phyloP scores from a whole-genome alignment of 2,888 invertebrate species.

The Leptopilina myrica region DNA sequence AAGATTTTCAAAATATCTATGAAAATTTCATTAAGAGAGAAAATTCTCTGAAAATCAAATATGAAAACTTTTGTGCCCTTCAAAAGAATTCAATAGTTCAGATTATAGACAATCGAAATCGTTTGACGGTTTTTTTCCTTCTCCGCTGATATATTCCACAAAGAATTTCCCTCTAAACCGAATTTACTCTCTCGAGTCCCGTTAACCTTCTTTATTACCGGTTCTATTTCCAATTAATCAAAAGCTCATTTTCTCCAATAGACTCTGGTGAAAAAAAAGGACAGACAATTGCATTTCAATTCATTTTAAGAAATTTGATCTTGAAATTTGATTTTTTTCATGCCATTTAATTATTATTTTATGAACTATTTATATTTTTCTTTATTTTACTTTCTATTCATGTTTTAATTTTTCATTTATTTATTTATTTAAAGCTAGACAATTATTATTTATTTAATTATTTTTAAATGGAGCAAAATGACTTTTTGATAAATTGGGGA shows the following conservation, averaged over 20 bases:
- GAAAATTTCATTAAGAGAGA: not conserved
- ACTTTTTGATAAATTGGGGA: not conserved
- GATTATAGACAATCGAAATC: not conserved
- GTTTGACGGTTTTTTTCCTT: not conserved
- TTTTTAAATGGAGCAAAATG: not conserved
- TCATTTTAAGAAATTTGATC: not conserved
- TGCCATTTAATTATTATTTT: too few relatives aligned
- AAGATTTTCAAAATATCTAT: not conserved
- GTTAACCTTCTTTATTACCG: conserved; percentile 8
- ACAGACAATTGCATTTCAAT: too few relatives aligned
- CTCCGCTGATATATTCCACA: not conserved
- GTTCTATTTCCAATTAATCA: conserved; percentile 7
- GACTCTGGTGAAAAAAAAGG: not conserved
- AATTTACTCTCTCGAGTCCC: conserved; percentile 26
- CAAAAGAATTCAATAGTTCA: not conserved
- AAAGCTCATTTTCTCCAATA: conserved; percentile 9
- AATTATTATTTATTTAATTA: too few relatives aligned
- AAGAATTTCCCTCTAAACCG: conserved; percentile 36
- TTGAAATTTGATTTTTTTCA: not conserved
- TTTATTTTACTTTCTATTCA: not conserved
- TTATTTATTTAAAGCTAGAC: not conserved
- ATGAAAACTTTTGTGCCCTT: not conserved
- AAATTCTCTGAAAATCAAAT: not conserved
- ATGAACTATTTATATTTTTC: too few relatives aligned
- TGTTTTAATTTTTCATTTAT: not conserved